These are phyloP conservation scores for Xerus inauris DNA, from an alignment of 2,113 vertebrate species.

Conservation along the genomic window DNA sequence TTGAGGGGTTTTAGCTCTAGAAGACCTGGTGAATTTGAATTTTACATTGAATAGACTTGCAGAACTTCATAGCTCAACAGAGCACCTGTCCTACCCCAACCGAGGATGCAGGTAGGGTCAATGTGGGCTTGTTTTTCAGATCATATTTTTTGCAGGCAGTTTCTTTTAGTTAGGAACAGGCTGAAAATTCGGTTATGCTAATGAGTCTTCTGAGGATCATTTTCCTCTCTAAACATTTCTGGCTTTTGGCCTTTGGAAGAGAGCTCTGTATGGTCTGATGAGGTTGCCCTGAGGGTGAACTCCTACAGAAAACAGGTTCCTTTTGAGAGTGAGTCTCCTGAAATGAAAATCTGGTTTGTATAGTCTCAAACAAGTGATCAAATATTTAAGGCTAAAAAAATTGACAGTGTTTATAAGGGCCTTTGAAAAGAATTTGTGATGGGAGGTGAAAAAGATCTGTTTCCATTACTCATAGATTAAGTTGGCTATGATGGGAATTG, in stretches of 20 bases:
- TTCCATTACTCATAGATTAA: constrained; percentile 65
- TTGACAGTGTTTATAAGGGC: constrained; percentile 60
- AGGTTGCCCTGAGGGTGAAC: background rate
- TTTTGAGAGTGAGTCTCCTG: background rate
- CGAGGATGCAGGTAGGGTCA: background rate
- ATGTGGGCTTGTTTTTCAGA: background rate
- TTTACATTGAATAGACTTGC: background rate
- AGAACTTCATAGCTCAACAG: background rate
- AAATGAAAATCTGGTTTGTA: constrained; percentile 37
- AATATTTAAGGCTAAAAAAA: constrained; percentile 56
- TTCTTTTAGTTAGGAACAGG: constrained; percentile 55
- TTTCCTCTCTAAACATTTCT: constrained; percentile 58
- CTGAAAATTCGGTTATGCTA: constrained; percentile 2
- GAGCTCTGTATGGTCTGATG: constrained; percentile 65
- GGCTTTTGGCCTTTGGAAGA: constrained; percentile 24
- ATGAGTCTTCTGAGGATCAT: constrained; percentile 4
- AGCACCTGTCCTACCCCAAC: background rate
- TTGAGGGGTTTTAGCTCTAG: background rate
- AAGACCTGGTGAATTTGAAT: background rate
- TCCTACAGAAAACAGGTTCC: background rate
- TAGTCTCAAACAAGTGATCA: background rate
- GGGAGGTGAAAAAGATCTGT: constrained; percentile 52
- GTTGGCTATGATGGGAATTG: constrained; percentile 35
- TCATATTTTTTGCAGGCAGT: background rate
- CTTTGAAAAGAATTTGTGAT: constrained; percentile 67